Base-by-base conservation (phyloP, 2,113 vertebrate genomes). In the Anoura caudifer region DNA sequence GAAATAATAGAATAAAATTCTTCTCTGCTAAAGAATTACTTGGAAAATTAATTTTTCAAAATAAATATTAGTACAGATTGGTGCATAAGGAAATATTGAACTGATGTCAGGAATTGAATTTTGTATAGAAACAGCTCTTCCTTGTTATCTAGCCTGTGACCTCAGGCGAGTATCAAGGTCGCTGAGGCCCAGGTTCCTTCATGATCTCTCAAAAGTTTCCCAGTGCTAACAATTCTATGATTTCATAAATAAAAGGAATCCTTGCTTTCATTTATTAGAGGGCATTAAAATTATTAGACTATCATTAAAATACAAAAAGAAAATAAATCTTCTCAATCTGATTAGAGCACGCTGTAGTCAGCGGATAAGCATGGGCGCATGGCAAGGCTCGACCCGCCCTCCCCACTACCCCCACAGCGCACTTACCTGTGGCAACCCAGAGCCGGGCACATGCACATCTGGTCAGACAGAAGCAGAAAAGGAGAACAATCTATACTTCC, bases 261-360 rank as follows among this genome's bases (percentile, higher is more conserved):
- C n/a, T 98, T 92, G 95, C 59, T 90, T 96, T 89, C 85, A 65
- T 83, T 95, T 94, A 91, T 52, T 85, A 70, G 84, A 95, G 41
- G 67, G 86, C 97, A 97, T 98, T 97, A 98, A 98, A 98, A 93
- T 96, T 92, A 98, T 98, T 97, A 97, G 59, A 94, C 43, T 91
- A 56, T 95, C 94, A 97, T 97, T 98, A 97, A 98, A 98, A 97
- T 90, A 96, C 88, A 94, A 90, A 95, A n/a, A 90, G 81, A 97
- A 97, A 97, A 97, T 97, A 97, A 97, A 97, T 98, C 95, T 98
- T 97, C 87, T 91, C 81, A 81, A 70, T 81, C 63, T 86, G 77
- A 95, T 92, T 96, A 92, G 70, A 96, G 47, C 72, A 65, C 47
- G 54, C 52, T 33, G 81, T 75, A 82, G 97, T 59, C 80, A 65